Percentiles rank a stretch among this genome's conserved stretches.
Evolutionary conservation across 2,113 vertebrate species (phyloP).

Genomic region (Heliornis fulica): DNA sequence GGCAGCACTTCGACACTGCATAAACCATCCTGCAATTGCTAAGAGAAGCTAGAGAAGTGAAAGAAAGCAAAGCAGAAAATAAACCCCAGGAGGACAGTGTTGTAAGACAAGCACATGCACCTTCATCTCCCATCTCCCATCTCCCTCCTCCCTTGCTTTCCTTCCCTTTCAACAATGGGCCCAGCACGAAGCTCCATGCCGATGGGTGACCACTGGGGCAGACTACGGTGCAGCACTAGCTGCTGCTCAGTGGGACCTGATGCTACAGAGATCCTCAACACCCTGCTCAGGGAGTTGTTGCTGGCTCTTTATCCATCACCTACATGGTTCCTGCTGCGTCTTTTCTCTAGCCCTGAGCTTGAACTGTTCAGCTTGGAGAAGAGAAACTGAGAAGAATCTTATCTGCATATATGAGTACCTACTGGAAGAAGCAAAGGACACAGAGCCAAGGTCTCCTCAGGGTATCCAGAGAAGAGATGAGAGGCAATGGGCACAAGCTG

Average conservation of each 20-base stretch:
- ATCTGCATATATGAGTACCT: background rate
- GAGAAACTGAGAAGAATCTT: background rate
- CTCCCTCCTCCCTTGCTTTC: background rate
- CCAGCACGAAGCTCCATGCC: background rate
- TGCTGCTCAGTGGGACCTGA: background rate
- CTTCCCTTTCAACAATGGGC: rapidly evolving
- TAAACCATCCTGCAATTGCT: no score
- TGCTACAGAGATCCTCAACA: background rate
- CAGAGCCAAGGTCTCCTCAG: background rate
- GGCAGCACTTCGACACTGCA: rapidly evolving
- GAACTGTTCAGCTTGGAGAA: background rate
- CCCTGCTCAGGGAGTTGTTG: background rate
- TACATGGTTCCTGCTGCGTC: background rate
- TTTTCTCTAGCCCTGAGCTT: background rate
- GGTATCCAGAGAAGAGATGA: background rate
- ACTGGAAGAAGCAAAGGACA: background rate
- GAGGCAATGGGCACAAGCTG: background rate
- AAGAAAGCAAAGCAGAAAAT: background rate
- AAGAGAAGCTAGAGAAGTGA: no score
- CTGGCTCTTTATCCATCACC: background rate
- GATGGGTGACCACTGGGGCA: background rate
- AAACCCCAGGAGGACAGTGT: background rate
- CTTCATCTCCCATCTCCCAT: rapidly evolving
- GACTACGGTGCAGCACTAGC: no score
- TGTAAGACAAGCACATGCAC: background rate